phyloP scores from a whole-genome alignment of 2,113 vertebrate species.

The Otolemur garnettii region DNA sequence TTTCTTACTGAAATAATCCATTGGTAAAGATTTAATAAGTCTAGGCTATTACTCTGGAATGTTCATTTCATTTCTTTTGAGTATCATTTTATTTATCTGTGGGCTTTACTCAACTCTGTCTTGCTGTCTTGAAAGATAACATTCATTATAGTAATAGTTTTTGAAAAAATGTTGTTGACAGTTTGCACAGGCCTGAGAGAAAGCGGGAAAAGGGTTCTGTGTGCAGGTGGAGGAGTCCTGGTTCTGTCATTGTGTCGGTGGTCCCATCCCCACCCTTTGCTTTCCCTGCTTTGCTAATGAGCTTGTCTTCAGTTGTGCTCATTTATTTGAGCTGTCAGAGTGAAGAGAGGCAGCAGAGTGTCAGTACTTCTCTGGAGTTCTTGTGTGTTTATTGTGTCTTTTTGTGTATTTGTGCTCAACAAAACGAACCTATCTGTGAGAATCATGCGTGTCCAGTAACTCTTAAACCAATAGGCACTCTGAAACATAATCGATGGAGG shows the following conservation, averaged over 20 bases:
- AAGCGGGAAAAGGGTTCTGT: background rate
- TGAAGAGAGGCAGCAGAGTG: background rate
- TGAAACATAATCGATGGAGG: background rate
- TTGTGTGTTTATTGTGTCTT: background rate
- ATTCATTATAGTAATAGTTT: background rate
- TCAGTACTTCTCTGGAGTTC: background rate
- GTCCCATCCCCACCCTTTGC: background rate
- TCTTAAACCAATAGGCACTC: background rate
- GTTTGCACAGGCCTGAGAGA: background rate
- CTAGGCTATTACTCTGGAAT: background rate
- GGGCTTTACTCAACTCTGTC: background rate
- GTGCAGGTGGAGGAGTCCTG: background rate
- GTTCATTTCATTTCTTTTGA: constrained; percentile 24
- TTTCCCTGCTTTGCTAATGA: background rate
- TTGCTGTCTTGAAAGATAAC: background rate
- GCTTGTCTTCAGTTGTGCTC: background rate
- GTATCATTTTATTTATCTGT: constrained; percentile 28
- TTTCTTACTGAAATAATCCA: constrained; percentile 20
- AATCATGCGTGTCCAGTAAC: constrained; percentile 21
- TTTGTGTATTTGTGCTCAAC: constrained; percentile 19
- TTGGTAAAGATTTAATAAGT: constrained; percentile 13
- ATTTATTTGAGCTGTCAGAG: constrained; percentile 14
- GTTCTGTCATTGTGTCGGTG: background rate
- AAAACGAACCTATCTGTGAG: background rate
- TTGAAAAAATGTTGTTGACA: background rate